Evolutionary conservation across 2,113 vertebrate genomes (phyloP).

Genomic region (Herpailurus yagouaroundi): DNA sequence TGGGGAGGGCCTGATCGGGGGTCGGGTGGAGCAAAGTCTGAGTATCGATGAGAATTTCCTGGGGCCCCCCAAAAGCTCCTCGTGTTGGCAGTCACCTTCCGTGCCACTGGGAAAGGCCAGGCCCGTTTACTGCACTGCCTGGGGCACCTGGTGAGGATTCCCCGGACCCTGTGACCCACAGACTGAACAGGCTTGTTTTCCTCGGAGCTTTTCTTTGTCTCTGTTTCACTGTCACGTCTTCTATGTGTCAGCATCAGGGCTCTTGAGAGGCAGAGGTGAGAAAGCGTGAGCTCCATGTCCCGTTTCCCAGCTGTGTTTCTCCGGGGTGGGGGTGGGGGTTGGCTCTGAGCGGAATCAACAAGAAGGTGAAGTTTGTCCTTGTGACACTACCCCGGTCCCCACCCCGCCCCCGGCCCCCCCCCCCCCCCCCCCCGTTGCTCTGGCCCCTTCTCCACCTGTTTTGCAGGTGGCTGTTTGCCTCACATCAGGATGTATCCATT

Average conservation of each 20-base stretch:
- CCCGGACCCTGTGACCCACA: neutral
- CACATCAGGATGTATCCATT: neutral
- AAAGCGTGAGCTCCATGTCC: neutral
- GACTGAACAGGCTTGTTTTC: neutral
- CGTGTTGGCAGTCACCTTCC: neutral
- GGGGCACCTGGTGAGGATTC: neutral
- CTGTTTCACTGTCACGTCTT: neutral
- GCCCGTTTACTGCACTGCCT: fast-evolving
- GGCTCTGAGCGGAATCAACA: neutral
- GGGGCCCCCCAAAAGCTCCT: neutral
- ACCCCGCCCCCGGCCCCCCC: too few species aligned
- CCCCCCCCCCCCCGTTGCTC: fast-evolving
- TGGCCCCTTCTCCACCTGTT: neutral
- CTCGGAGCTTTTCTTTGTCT: neutral
- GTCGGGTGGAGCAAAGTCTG: neutral
- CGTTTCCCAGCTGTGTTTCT: neutral
- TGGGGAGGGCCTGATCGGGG: neutral
- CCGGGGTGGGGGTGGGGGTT: neutral
- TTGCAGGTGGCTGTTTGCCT: neutral
- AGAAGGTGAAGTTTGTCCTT: neutral
- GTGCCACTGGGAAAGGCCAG: neutral
- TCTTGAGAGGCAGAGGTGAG: slow-evolving; percentile 40
- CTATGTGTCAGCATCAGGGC: neutral
- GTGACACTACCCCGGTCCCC: fast-evolving
- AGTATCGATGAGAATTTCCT: neutral